Conservation (phyloP, 2,113 vertebrate species). For the Columba livia region DNA sequence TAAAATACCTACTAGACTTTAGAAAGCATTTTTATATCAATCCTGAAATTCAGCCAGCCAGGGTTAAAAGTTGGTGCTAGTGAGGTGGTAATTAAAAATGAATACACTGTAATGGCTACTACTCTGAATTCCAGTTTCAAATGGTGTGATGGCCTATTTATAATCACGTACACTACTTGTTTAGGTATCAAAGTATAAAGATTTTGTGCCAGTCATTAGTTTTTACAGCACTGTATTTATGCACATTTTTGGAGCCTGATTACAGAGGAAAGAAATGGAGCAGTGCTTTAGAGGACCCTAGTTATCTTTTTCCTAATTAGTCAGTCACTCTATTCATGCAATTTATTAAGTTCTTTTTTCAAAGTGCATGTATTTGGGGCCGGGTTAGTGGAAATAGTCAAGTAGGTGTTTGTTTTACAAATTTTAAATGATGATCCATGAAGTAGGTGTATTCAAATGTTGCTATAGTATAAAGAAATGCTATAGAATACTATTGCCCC, state of each 20-base stretch:
- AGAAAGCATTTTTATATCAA: not conserved
- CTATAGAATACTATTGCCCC: not conserved
- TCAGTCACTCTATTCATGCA: not conserved
- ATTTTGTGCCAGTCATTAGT: not conserved
- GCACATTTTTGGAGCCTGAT: not conserved
- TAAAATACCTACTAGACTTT: not conserved
- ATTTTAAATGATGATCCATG: not conserved
- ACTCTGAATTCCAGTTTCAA: not conserved
- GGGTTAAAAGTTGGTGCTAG: not conserved
- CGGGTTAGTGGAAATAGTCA: not conserved
- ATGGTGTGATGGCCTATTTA: not conserved
- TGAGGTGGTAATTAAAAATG: not conserved
- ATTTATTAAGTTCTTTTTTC: not conserved
- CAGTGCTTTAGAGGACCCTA: not conserved
- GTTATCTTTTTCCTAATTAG: not conserved
- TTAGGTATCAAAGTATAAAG: not conserved
- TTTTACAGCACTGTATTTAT: not conserved
- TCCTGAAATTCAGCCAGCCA: constrained; percentile 17
- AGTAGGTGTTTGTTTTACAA: not conserved
- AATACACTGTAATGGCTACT: not conserved
- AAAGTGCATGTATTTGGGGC: not conserved
- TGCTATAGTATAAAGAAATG: not conserved
- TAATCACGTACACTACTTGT: not conserved
- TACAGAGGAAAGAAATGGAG: not conserved
- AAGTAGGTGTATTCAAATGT: not conserved